These are phyloP conservation scores for Onychostruthus taczanowskii DNA, from an alignment of 2,113 vertebrate species.

Conservation along the genomic window DNA sequence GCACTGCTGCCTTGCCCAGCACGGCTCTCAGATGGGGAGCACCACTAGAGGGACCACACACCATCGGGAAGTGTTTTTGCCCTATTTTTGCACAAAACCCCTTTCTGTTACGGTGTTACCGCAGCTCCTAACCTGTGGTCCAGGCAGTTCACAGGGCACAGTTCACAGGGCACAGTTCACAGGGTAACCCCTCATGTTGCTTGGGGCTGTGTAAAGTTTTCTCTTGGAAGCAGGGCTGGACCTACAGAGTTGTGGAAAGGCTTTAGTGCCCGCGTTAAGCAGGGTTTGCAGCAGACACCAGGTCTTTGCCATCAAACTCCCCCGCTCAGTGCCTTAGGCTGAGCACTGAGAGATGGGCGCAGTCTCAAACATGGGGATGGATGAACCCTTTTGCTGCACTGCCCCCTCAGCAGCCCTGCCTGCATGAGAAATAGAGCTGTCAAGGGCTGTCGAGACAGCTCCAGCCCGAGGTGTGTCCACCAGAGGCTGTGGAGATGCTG, in stretches of 20 bases:
- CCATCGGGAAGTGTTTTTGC: background rate
- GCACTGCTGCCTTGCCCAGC: background rate
- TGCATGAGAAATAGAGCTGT: background rate
- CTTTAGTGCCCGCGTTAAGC: accelerated
- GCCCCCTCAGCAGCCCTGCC: background rate
- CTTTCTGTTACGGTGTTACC: background rate
- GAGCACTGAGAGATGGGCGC: background rate
- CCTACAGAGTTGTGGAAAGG: background rate
- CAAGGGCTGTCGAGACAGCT: background rate
- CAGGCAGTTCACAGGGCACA: background rate
- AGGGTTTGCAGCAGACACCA: background rate
- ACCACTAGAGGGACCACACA: background rate
- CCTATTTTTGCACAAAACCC: background rate
- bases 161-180: background rate
- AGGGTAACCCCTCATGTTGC: background rate
- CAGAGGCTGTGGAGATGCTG: background rate
- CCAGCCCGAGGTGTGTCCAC: background rate
- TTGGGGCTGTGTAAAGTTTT: background rate
- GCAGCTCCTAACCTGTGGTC: background rate
- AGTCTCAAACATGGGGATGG: background rate
- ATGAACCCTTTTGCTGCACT: background rate
- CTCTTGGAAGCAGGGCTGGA: background rate
- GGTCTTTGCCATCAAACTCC: background rate
- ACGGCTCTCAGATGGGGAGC: background rate
- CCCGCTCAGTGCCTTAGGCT: accelerated